Conservation (phyloP, 2,888 invertebrate species). For the Dermolepida albohirtum region DNA sequence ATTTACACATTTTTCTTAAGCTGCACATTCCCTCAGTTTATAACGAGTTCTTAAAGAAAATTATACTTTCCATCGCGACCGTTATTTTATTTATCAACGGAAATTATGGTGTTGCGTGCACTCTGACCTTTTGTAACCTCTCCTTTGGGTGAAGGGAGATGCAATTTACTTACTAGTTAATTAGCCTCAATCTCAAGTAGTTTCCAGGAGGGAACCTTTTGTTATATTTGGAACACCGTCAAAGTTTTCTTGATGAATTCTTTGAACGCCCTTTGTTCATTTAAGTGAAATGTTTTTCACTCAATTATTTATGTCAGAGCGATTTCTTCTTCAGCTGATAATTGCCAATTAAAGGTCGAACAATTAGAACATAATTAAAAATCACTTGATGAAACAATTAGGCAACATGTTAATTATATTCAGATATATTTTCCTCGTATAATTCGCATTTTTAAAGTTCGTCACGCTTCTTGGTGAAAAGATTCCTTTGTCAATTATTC, state of each 20-base stretch:
- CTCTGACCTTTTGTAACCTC: slow-evolving; percentile 28
- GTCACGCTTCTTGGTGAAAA: too few relatives aligned
- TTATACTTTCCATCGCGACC: slow-evolving; percentile 1
- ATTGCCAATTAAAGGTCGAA: too few relatives aligned
- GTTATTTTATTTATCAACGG: slow-evolving; percentile 21
- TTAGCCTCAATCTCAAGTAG: slow-evolving; percentile 28
- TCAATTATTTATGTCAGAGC: slow-evolving; percentile 1
- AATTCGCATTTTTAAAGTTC: too few relatives aligned
- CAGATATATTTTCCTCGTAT: too few relatives aligned
- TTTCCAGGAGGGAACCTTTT: slow-evolving; percentile 21
- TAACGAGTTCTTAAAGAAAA: not conserved
- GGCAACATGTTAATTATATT: too few relatives aligned
- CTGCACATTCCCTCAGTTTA: not conserved
- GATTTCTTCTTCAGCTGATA: not conserved
- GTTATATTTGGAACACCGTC: slow-evolving; percentile 10
- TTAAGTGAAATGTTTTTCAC: slow-evolving; percentile 1
- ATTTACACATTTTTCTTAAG: too few relatives aligned
- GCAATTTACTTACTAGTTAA: slow-evolving; percentile 35
- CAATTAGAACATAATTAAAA: too few relatives aligned
- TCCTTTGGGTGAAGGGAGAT: slow-evolving; percentile 13
- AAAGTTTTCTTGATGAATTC: slow-evolving; percentile 13
- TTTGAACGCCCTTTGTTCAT: slow-evolving; percentile 6
- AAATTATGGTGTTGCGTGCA: slow-evolving; percentile 32
- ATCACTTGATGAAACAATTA: too few relatives aligned
- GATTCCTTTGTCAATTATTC: too few relatives aligned